Percentiles rank a stretch among this genome's conserved stretches.
These are phyloP conservation scores for Callinectes sapidus DNA, from an alignment of 2,888 invertebrate genomes.

Conservation along the genomic window DNA sequence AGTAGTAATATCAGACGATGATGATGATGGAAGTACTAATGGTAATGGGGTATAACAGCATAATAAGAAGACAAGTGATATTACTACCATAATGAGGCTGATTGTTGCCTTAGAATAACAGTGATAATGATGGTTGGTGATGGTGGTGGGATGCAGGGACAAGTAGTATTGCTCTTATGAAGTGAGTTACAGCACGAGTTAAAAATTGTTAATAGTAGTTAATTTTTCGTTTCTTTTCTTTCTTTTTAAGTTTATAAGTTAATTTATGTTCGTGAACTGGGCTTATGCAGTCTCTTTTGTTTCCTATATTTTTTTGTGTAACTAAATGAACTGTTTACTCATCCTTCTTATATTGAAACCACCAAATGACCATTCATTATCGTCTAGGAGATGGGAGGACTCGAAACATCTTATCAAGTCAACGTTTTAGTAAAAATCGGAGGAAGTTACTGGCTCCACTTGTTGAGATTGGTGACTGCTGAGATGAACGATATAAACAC, in stretches of 20 bases:
- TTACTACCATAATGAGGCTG: background rate
- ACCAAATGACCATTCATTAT: background rate
- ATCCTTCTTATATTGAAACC: background rate
- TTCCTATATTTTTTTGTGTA: no score
- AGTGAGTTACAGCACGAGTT: background rate
- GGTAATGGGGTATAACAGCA: background rate
- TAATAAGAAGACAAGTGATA: background rate
- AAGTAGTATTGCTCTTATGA: no score
- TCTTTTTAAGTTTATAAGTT: no score
- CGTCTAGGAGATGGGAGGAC: background rate
- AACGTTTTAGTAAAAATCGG: background rate
- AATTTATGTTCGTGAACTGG: no score
- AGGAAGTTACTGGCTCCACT: background rate
- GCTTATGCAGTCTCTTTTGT: no score
- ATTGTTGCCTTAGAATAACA: background rate
- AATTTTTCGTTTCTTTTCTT: no score
- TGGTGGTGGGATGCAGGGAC: background rate
- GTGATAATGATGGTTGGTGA: background rate
- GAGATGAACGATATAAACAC: background rate
- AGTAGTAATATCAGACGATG: no score
- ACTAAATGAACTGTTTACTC: background rate
- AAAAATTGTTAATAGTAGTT: background rate
- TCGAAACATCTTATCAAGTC: background rate
- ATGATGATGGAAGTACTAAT: no score
- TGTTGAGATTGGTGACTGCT: background rate